Evolutionary conservation across 2,888 invertebrate genomes (phyloP), one percentile per base, ranked within the genome.

Genomic region (Aproaerema taeniolella): DNA sequence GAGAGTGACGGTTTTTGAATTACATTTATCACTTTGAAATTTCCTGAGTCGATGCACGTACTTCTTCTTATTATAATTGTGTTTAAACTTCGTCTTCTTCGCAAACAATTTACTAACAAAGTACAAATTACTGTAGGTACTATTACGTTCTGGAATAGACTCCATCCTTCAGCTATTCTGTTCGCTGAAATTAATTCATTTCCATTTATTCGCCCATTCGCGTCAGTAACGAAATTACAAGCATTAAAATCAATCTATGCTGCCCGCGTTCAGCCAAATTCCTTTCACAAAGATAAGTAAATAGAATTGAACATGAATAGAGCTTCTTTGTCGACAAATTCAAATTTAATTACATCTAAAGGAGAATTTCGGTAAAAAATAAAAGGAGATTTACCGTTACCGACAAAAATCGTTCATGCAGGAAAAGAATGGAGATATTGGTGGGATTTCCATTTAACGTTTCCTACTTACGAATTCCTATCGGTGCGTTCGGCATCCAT

Each of bases 401-500:
- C 20, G n/a, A n/a, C n/a, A n/a, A n/a, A n/a, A n/a, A n/a, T n/a
- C 8, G 4, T 20, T 20, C 20, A 20, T 20, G 20, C 20, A 4
- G 20, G 14, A 8, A 5, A 26, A 58, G 42, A 46, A 51, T 48
- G 51, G 45, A 49, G 46, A 56, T 56, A 59, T 55, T 47, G 46
- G 43, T 12, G 50, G 50, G 62, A 70, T 70, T 67, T 61, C 61
- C 61, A 69, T 67, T 67, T 55, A 67, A 58, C 52, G 53, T 62
- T 63, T 49, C 41, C 41, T 61, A 54, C 50, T 57, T 58, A 50
- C 54, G 61, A 58, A 62, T 66, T 64, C 59, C 55, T 61, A 58
- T 59, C 53, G 55, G 45, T 51, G 52, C 53, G 57, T 55, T 58
- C 62, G 60, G 61, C 59, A 71, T 63, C 59, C 68, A 74, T 61